These are phyloP conservation scores for Synchiropus splendidus DNA, from an alignment of 2,113 vertebrate genomes.

Conservation along the genomic window DNA sequence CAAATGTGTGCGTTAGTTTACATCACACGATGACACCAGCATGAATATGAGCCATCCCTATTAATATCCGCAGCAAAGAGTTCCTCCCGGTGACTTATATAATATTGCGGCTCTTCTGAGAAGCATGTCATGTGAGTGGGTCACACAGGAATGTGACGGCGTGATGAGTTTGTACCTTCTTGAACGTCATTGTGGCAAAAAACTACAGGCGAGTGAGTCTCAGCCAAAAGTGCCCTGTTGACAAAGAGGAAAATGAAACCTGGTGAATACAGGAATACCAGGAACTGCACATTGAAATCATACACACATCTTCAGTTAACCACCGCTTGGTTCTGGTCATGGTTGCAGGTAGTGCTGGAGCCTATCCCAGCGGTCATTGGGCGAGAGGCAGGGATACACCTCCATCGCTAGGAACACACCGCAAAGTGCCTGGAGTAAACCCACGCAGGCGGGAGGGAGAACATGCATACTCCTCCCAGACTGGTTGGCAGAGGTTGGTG, in stretches of 20 bases:
- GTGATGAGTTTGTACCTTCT: constrained; percentile 72
- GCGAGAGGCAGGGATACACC: too few species aligned
- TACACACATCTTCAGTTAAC: too few species aligned
- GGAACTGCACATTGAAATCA: too few species aligned
- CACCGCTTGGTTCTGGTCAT: too few species aligned
- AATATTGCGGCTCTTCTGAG: not conserved
- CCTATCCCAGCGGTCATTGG: too few species aligned
- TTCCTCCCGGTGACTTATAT: constrained; percentile 13
- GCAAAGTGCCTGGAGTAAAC: too few species aligned
- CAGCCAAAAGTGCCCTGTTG: constrained; percentile 70
- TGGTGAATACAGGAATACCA: too few species aligned
- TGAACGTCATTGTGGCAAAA: constrained; percentile 95
- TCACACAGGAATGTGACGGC: constrained; percentile 10
- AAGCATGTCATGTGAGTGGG: not conserved
- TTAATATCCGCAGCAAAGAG: constrained; percentile 8
- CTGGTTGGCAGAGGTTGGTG: too few species aligned
- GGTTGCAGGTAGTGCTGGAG: too few species aligned
- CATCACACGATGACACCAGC: constrained; percentile 6
- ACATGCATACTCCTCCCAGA: too few species aligned
- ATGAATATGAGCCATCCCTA: constrained; percentile 12
- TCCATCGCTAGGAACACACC: too few species aligned
- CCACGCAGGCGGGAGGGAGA: too few species aligned
- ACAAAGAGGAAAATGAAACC: not conserved
- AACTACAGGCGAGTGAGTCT: constrained; percentile 81
- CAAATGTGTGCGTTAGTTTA: not conserved